These are phyloP conservation scores for Oikopleura albicans DNA, from an alignment of 23 tunicate species.

Conservation along the genomic window DNA sequence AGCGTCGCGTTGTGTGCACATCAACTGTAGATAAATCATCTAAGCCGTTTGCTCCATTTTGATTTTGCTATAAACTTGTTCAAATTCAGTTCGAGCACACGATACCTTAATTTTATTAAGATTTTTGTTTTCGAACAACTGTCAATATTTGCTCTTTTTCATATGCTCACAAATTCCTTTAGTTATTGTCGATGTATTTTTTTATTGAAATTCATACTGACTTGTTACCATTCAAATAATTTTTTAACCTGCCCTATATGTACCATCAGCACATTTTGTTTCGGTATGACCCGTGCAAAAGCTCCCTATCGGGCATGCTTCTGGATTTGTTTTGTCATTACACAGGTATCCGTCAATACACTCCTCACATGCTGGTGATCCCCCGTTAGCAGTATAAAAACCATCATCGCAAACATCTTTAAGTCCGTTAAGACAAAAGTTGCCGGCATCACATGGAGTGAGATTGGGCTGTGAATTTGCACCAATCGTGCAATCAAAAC, in stretches of 20 bases:
- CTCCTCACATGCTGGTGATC: constrained; percentile 25
- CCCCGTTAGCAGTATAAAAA: constrained; percentile 57
- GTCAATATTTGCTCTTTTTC: too few species aligned
- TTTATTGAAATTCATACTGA: background rate
- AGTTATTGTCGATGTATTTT: too few species aligned
- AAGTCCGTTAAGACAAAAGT: constrained; percentile 49
- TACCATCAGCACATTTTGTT: background rate
- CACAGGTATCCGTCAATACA: background rate
- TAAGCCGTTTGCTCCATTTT: too few species aligned
- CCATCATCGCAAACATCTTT: constrained; percentile 48
- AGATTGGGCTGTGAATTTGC: constrained; percentile 37
- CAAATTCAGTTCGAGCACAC: too few species aligned
- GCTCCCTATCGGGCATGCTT: background rate
- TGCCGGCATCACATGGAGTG: constrained; percentile 37
- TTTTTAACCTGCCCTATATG: too few species aligned
- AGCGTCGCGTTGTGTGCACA: too few species aligned
- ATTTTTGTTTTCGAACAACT: too few species aligned
- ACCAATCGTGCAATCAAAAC: constrained; percentile 60
- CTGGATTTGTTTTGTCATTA: background rate
- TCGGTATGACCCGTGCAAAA: background rate
- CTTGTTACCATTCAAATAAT: too few species aligned
- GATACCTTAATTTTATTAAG: too few species aligned
- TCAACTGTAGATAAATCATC: too few species aligned
- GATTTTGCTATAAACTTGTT: too few species aligned
- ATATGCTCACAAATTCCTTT: too few species aligned